phyloP scores from a whole-genome alignment of 2,113 vertebrate species.

The Pristiophorus japonicus region DNA sequence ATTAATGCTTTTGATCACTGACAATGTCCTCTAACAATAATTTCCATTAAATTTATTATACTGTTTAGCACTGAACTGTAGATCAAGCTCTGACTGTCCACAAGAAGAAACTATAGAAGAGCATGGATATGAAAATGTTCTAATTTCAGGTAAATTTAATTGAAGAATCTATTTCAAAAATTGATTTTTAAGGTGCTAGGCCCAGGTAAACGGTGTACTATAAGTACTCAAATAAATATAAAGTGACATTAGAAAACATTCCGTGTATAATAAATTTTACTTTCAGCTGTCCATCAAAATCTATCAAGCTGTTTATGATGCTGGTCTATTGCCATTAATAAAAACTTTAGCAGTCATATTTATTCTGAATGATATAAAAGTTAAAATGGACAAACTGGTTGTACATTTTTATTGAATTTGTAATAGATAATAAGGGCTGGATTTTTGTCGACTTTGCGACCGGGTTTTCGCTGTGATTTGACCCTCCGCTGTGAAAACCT shows the following conservation, averaged over 20 bases:
- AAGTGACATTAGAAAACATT: too few species aligned
- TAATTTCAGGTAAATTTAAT: slow-evolving; percentile 19
- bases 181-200: neutral
- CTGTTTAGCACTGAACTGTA: neutral
- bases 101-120: neutral
- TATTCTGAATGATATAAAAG: neutral
- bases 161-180: neutral
- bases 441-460: too few species aligned
- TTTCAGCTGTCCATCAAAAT: neutral
- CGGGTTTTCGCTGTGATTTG: too few species aligned
- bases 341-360: neutral
- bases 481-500: too few species aligned
- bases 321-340: neutral
- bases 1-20: neutral
- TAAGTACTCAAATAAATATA: slow-evolving; percentile 12
- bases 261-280: neutral
- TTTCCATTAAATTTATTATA: neutral
- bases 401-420: neutral
- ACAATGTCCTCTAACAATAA: neutral
- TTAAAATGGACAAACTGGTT: neutral
- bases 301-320: neutral
- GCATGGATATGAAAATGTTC: neutral
- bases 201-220: neutral
- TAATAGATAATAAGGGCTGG: neutral
- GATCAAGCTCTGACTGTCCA: neutral